Evolutionary conservation across 2,113 vertebrate genomes (phyloP), one percentile per base, ranked within the genome.

Genomic region (Podarcis muralis): DNA sequence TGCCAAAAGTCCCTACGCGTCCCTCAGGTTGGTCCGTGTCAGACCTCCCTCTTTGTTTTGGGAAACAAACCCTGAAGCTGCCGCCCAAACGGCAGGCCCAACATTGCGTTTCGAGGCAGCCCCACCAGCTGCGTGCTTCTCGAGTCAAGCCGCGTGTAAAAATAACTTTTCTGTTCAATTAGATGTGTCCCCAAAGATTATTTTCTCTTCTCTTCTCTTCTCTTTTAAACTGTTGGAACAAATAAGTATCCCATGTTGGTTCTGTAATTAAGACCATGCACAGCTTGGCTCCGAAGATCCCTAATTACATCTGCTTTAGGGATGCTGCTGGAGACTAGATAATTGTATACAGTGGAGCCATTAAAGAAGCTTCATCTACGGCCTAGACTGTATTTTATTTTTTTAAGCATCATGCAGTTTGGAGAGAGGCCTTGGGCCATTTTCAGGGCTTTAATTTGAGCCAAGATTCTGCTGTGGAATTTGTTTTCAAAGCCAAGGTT

Each of bases 201-300:
- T 93, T 92, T 16, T 88, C 43, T 0, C 20, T 16, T 40, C 48
- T 82, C 48, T 62, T 93, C 92, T 90, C 89, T 93, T 89, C 74
- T 1, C 8, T 71, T 92, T 66, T 88, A 87, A 92, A 96, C 93
- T 93, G 89, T 96, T 96, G 95, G 96, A 97, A 95, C 91, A 93
- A 95, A 96, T 91, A 95, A 83, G 16, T 93, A 96, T 96, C 95
- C 94, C 96, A 96, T 96, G 97, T 97, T 97, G 96, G 96, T 95
- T 94, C 94, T 94, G 53, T 96, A 97, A 97, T 97, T 97, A 97
- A 96, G 94, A 96, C 81, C 95, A 93, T 95, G 94, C 96, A 95
- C 96, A 95, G 95, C 95, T 95, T 89, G 78, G 94, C 92, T 96
- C 80, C 88, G 86, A 95, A 96, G 93, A 93, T 95, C 93, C 87